A percentile compares a stretch with the other conserved stretches of the same genome.
Evolutionary conservation across 1,140 invertebrate species (phyloP).

Genomic region (Cardiocondyla obscurior): DNA sequence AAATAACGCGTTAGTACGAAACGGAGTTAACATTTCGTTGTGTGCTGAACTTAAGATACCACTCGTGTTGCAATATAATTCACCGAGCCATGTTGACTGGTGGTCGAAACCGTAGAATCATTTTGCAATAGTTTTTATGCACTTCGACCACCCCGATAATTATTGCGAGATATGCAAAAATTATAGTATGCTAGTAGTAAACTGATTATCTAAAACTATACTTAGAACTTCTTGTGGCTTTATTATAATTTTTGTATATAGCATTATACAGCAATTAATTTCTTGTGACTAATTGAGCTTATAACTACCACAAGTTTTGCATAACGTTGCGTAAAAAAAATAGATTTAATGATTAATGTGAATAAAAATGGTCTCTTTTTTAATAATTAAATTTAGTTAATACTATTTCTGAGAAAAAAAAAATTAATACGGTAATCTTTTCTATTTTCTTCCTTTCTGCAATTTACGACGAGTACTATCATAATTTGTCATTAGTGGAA

Average conservation of each 20-base stretch:
- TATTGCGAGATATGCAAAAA: background rate
- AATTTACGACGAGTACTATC: slow-evolving; percentile 3
- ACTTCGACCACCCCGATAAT: background rate
- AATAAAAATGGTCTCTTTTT: too few species aligned
- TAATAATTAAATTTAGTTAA: too few species aligned
- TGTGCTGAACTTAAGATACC: slow-evolving; percentile 16
- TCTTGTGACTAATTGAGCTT: too few species aligned
- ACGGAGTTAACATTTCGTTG: slow-evolving; percentile 6
- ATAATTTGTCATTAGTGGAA: background rate
- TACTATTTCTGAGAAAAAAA: background rate
- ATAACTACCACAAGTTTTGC: too few species aligned
- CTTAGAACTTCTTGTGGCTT: too few species aligned
- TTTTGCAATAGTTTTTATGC: slow-evolving; percentile 34
- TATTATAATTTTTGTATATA: too few species aligned
- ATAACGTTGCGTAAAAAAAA: too few species aligned
- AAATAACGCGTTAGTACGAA: background rate
- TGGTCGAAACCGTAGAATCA: slow-evolving; percentile 28
- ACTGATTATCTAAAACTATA: too few species aligned
- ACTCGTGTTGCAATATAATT: slow-evolving; percentile 22
- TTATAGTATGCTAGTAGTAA: too few species aligned
- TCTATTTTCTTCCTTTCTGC: background rate
- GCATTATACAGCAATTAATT: too few species aligned
- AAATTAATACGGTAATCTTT: background rate
- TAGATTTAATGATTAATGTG: too few species aligned
- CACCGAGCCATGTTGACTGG: slow-evolving; percentile 4